Base-by-base conservation (phyloP, 2,797 vertebrate genomes). In the Momotus momota region DNA sequence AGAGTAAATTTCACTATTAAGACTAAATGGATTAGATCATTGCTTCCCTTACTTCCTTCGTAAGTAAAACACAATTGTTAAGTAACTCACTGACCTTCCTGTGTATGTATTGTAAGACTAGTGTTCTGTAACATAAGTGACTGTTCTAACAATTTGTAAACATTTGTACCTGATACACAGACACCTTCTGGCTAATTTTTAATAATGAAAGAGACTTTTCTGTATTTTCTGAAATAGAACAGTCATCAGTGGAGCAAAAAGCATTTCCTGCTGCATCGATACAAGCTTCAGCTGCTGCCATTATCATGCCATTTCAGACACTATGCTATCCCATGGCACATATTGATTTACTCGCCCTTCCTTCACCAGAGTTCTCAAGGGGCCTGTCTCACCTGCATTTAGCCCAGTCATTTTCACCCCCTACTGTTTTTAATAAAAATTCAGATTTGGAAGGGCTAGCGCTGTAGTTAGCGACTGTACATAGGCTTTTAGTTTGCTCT, bases 1-100 rank as follows among this genome's bases (percentile, higher is more conserved):
- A 64, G 89, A 91, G 93, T 95, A 95, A 94, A 96, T 95, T 93
- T 95, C 79, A 79, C 82, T 86, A 65, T 74, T 83, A 93, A 93
- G 78, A 94, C 58, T 43, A 54, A 95, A 96, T 66, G 72, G 83
- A 86, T 93, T 89, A 72, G 75, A 85, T 92, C 81, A 93, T 77
- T 95, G 88, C 88, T 94, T 86, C 81, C 80, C 26, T 35, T 84
- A 90, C 94, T 95, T 97, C 86, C 88, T 91, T 81, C 0, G 0
- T 64, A 95, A 96, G 70, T 88, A 94, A 95, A 92, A 86, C 33
- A 66, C 74, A 78, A 83, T 93, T 92, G 84, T 91, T 89, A 92
- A 94, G 71, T 64, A 95, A 84, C 83, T 77, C 83, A 41, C 48
- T 90, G 94, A 93, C 90, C 93, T 94, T 94, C 86, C 91, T 94